Base-by-base conservation (phyloP, 2,797 vertebrate species). In the Stomatorhinus walkeri region DNA sequence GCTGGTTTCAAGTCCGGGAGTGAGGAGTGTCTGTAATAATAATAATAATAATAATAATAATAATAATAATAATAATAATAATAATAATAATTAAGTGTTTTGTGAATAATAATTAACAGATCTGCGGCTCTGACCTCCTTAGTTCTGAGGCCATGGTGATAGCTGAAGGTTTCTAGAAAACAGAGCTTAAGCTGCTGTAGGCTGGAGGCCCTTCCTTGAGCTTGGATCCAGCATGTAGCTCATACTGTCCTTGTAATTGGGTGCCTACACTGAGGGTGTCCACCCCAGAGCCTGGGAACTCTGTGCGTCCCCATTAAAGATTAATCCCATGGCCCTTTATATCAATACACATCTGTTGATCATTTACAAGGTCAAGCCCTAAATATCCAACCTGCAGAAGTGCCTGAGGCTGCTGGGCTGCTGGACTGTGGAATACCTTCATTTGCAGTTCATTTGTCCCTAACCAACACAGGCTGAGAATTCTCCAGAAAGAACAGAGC, bases 311-410 rank as follows among this genome's bases (percentile, higher is more conserved):
- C 54, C 24, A 84, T 85, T 88, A 88, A 88, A 88, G 43, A 61
- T 88, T 88, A 88, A 88, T 40, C 81, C n/a, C 68, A 12, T 24
- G 81, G 56, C 59, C 36, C 40, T 64, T 40, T 43, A 85, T 81
- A 43, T 48, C 5, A 59, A 54, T 40, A 85, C 16, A 46, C 28
- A 4, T 85, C 5, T 48, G 81, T 85, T 88, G 59, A 88, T 59
- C 40, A 88, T 88, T 88, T n/a, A 59, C 76, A 4, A 40, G 76
- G 8, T 24, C 51, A 28, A 32, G 51, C 88, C 16, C 32, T 85
- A 12, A 68, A 88, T 84, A 54, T 46, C 12, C 49, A 81, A 85
- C 81, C 40, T 19, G 46, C n/a, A 56, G 24, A 36, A 52, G 32
- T 56, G 85, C 22, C 28, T 28, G 28, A 16, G 36, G 85, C 8